These are phyloP conservation scores for Oenanthe oenanthe DNA, from an alignment of 2,113 vertebrate species.

Conservation along the genomic window DNA sequence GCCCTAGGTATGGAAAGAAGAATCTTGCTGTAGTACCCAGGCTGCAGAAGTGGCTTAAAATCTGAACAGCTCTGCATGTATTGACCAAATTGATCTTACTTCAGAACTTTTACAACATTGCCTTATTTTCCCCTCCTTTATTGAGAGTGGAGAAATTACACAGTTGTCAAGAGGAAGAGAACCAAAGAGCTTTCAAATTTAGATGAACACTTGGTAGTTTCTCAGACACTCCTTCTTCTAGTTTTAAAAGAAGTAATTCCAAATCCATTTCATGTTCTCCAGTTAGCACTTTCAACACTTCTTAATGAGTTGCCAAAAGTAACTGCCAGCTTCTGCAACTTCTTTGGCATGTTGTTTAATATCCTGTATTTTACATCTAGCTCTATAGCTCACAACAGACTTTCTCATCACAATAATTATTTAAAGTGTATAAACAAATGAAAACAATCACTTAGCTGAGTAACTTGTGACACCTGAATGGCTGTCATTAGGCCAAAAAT, in stretches of 20 bases:
- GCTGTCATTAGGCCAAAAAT: not conserved
- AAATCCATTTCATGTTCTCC: not conserved
- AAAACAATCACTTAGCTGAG: not conserved
- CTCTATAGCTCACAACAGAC: not conserved
- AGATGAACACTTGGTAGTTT: not conserved
- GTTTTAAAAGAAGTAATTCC: not conserved
- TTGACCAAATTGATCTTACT: not conserved
- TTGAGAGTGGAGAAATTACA: not conserved
- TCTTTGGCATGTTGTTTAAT: not conserved
- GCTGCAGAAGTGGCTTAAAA: not conserved
- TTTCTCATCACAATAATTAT: not conserved
- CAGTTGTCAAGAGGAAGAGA: not conserved
- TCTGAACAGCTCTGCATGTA: not conserved
- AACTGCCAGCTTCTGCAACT: not conserved
- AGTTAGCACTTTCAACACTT: not conserved
- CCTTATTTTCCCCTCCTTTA: not conserved
- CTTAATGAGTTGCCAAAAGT: not conserved
- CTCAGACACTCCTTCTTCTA: not conserved
- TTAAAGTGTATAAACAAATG: not conserved
- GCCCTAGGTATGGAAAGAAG: not conserved
- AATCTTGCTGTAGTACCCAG: not conserved
- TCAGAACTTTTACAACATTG: too few species aligned
- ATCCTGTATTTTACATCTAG: not conserved
- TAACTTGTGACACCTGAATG: not conserved
- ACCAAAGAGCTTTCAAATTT: not conserved